A percentile compares a stretch with the other conserved stretches of the same genome.
phyloP scores from a whole-genome alignment of 2,113 vertebrate species.

The Bambusicola thoracicus region DNA sequence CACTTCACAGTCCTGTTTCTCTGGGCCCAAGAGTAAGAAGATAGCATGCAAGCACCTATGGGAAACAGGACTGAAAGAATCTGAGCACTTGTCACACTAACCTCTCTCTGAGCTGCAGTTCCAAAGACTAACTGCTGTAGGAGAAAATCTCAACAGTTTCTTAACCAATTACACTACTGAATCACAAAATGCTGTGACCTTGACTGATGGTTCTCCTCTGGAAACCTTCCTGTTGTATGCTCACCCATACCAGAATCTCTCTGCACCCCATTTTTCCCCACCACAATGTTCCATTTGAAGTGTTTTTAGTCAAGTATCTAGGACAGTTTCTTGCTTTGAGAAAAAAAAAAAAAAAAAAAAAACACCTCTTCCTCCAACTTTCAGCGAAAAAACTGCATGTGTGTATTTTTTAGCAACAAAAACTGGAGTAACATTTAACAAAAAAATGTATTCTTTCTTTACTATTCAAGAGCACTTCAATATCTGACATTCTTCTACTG shows the following conservation, averaged over 20 bases:
- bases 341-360: not conserved
- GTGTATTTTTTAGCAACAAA: slow-evolving; percentile 55
- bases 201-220: rapidly evolving
- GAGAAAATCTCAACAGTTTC: not conserved
- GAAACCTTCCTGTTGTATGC: not conserved
- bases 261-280: not conserved
- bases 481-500: not conserved
- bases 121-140: not conserved
- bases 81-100: not conserved
- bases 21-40: not conserved
- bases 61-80: not conserved
- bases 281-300: not conserved
- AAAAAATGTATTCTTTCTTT: slow-evolving; percentile 17
- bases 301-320: slow-evolving; percentile 19
- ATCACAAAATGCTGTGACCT: rapidly evolving
- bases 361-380: slow-evolving; percentile 22
- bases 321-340: slow-evolving; percentile 29
- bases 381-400: not conserved
- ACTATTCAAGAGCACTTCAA: not conserved
- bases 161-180: not conserved
- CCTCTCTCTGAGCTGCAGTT: not conserved
- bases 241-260: not conserved
- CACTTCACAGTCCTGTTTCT: not conserved
- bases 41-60: no score
- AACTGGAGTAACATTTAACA: slow-evolving; percentile 20